Evolutionary conservation across 2,888 invertebrate genomes (phyloP).

Genomic region (Tanypteryx hageni): DNA sequence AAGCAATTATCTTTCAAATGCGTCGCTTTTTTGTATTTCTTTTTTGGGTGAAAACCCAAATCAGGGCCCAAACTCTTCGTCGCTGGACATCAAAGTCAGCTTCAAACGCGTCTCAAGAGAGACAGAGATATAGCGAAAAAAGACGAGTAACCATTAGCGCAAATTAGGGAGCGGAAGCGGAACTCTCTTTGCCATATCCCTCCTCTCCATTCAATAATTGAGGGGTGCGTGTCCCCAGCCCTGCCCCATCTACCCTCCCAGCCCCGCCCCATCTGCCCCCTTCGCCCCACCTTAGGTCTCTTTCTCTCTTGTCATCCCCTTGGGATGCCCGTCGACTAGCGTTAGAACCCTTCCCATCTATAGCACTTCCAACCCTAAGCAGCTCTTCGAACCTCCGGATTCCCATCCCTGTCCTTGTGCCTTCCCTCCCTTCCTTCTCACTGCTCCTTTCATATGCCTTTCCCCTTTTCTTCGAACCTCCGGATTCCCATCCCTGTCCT

Average conservation of each 20-base stretch:
- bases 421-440: background rate
- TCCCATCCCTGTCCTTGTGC: too few species aligned
- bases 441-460: background rate
- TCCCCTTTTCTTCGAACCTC: background rate
- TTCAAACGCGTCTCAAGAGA: conserved; percentile 45
- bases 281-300: too few species aligned
- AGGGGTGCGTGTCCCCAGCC: background rate
- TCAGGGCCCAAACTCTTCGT: background rate
- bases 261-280: too few species aligned
- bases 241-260: background rate
- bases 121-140: background rate
- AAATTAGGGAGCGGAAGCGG: conserved; percentile 38
- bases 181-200: background rate
- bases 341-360: too few species aligned
- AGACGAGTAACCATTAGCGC: conserved; percentile 40
- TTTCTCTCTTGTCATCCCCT: too few species aligned
- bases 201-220: conserved; percentile 34
- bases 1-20: too few species aligned
- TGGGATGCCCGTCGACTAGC: too few species aligned
- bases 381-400: too few species aligned
- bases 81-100: conserved; percentile 41
- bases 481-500: too few species aligned
- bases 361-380: too few species aligned
- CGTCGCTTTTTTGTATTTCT: too few species aligned
- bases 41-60: too few species aligned